These are phyloP conservation scores for Anser cygnoides DNA, from an alignment of 2,113 vertebrate genomes.

Conservation along the genomic window DNA sequence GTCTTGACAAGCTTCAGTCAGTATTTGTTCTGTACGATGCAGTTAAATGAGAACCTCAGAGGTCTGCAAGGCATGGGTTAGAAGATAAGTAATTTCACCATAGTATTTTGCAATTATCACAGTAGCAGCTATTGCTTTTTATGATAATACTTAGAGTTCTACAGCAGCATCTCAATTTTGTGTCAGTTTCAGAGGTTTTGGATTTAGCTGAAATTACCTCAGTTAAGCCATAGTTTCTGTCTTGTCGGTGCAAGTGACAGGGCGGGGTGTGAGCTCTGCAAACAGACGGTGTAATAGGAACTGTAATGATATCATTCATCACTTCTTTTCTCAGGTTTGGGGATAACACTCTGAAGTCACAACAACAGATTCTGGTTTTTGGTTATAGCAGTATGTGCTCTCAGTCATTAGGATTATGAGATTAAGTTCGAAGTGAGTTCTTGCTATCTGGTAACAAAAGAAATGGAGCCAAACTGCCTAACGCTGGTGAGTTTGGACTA, in stretches of 20 bases:
- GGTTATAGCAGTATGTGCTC: too few relatives aligned
- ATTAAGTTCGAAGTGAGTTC: not conserved
- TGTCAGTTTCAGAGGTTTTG: not conserved
- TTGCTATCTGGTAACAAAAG: not conserved
- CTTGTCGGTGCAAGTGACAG: not conserved
- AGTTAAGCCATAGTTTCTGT: not conserved
- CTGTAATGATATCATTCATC: fast-evolving
- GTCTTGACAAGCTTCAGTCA: not conserved
- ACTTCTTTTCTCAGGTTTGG: not conserved
- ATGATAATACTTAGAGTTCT: not conserved
- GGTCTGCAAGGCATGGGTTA: not conserved
- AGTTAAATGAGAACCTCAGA: not conserved
- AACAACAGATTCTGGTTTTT: not conserved
- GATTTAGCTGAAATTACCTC: not conserved
- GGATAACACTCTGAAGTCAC: not conserved
- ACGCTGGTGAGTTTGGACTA: not conserved
- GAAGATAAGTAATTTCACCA: not conserved
- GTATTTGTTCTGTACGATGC: not conserved
- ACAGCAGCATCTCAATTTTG: not conserved
- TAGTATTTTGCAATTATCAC: not conserved
- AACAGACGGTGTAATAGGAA: not conserved
- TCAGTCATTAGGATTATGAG: not conserved
- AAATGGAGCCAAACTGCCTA: not conserved
- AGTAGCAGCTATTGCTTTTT: not conserved
- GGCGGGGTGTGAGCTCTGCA: not conserved